phyloP scores from a whole-genome alignment of 2,888 invertebrate genomes.

The Drosophila robusta region DNA sequence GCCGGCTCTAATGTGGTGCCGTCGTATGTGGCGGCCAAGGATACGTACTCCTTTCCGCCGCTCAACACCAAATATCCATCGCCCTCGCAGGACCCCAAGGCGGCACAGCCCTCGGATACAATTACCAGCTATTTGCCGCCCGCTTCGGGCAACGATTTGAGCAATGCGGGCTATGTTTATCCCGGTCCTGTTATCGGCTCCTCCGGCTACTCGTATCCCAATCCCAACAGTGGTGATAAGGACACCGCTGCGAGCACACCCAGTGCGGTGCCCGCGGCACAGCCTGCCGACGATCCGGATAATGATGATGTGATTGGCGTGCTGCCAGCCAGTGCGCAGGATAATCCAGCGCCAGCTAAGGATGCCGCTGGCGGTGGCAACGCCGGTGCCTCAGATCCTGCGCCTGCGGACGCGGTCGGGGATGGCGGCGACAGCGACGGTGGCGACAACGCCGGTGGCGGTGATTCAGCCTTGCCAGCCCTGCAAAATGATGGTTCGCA shows the following conservation, averaged over 20 bases:
- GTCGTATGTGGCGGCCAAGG: conserved; percentile 74
- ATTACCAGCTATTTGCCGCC: conserved; percentile 83
- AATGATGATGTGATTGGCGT: conserved; percentile 75
- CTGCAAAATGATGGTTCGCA: conserved; percentile 47
- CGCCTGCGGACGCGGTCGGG: conserved; percentile 9
- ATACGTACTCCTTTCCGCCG: conserved; percentile 84
- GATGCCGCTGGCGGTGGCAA: conserved; percentile 29
- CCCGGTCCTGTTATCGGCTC: conserved; percentile 51
- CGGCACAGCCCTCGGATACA: conserved; percentile 68
- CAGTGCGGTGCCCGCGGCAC: conserved; percentile 39
- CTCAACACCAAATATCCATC: conserved; percentile 81
- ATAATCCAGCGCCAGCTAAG: conserved; percentile 45
- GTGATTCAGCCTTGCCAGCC: conserved; percentile 40
- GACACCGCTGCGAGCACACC: conserved; percentile 69
- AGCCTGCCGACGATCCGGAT: conserved; percentile 57
- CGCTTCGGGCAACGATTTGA: conserved; percentile 76
- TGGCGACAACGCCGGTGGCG: conserved; percentile 17
- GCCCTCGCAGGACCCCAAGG: conserved; percentile 74
- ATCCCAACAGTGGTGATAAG: conserved; percentile 61
- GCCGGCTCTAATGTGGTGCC: conserved; percentile 71
- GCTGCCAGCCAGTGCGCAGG: conserved; percentile 79
- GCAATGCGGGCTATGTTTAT: conserved; percentile 58
- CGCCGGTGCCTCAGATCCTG: conserved; percentile 12
- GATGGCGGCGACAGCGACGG: conserved; percentile 18
- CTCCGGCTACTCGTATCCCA: conserved; percentile 62